Conservation (phyloP, 2,113 vertebrate species). For the Cryptotis parvus region DNA sequence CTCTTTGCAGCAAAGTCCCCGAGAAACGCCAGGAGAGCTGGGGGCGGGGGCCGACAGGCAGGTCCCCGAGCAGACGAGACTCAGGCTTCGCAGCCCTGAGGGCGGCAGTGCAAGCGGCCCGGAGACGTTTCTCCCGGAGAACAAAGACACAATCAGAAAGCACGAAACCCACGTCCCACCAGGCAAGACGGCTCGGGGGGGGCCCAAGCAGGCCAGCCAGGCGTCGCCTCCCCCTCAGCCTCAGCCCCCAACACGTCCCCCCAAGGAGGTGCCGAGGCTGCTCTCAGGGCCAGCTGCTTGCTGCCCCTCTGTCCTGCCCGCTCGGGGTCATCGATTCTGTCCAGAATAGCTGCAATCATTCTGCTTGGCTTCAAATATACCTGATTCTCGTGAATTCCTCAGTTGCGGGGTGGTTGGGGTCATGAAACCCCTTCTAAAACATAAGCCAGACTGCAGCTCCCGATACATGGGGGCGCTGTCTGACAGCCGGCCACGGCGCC, state of each 20-base stretch:
- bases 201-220: neutral
- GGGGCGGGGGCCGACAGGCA: no score
- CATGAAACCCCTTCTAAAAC: slow-evolving; percentile 82
- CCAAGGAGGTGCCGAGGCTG: neutral
- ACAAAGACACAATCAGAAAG: no score
- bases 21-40: no score
- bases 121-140: no score
- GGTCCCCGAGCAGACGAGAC: no score
- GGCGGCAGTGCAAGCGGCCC: no score
- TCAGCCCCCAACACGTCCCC: neutral
- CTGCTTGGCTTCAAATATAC: slow-evolving; percentile 86
- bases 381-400: slow-evolving; percentile 81
- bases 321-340: slow-evolving; percentile 79
- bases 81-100: no score
- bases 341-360: slow-evolving; percentile 79
- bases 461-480: slow-evolving; percentile 77
- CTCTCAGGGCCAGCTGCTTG: no score
- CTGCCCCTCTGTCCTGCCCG: no score
- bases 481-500: slow-evolving; percentile 80
- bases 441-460: slow-evolving; percentile 84
- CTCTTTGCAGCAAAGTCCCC: no score
- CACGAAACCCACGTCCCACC: no score
- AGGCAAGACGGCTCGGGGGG: no score
- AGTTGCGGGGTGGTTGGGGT: slow-evolving; percentile 81
- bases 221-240: neutral